Evolutionary conservation across 1,140 invertebrate species (phyloP).

Genomic region (Heliconius melpomene): DNA sequence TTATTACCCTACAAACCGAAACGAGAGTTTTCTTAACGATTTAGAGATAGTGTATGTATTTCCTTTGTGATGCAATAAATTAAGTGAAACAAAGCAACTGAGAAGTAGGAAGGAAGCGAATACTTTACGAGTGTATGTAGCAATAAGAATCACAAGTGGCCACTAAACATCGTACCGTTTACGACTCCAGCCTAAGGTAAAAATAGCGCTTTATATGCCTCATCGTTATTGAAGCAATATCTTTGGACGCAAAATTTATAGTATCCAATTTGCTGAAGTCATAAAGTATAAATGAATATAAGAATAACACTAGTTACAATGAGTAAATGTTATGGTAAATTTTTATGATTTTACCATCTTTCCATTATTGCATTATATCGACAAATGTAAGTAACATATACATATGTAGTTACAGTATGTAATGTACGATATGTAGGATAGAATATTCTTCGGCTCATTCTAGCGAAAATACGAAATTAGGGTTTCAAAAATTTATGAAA

Average conservation of each 20-base stretch:
- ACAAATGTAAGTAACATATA: no score
- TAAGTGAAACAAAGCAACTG: constrained; percentile 25
- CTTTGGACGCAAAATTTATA: constrained; percentile 5
- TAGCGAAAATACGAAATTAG: no score
- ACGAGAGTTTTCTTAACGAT: neutral
- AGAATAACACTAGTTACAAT: neutral
- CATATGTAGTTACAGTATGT: no score
- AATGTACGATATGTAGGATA: no score
- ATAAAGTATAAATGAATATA: constrained; percentile 4
- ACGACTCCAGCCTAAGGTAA: constrained; percentile 40
- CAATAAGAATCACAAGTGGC: constrained; percentile 55
- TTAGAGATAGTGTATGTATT: neutral
- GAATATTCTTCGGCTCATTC: no score
- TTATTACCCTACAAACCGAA: neutral
- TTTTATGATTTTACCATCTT: neutral
- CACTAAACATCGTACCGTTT: constrained; percentile 68
- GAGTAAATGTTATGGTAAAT: neutral
- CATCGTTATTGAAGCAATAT: constrained; percentile 8
- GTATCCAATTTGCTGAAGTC: constrained; percentile 7
- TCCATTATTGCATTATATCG: no score
- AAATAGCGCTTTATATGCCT: constrained; percentile 6
- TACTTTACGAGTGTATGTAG: constrained; percentile 25
- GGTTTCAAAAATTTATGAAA: no score
- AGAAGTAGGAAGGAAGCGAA: constrained; percentile 21
- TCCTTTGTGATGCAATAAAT: constrained; percentile 24